phyloP scores from a whole-genome alignment of 2,888 invertebrate species.

The Helleia helle region DNA sequence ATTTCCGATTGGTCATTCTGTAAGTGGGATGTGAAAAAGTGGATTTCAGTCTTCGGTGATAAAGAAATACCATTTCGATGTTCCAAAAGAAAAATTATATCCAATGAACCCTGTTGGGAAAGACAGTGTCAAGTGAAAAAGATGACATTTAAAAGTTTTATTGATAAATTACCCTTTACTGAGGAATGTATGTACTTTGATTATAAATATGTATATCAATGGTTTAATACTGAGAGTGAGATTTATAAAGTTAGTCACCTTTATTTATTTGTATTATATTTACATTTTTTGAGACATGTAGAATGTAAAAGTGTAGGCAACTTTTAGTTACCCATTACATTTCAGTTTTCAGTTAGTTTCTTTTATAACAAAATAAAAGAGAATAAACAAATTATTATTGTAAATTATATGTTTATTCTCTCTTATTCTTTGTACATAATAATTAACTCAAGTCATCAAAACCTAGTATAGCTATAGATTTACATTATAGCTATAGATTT shows the following conservation, averaged over 20 bases:
- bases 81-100: slow-evolving; percentile 42
- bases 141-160: slow-evolving; percentile 78
- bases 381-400: too few species aligned
- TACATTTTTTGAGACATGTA: neutral
- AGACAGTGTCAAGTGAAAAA: slow-evolving; percentile 73
- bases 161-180: slow-evolving; percentile 41
- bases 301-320: neutral
- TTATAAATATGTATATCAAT: slow-evolving; percentile 85
- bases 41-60: slow-evolving; percentile 72
- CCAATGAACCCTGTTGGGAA: slow-evolving; percentile 85
- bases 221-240: slow-evolving; percentile 74
- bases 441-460: too few species aligned
- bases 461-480: too few species aligned
- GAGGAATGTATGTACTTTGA: slow-evolving; percentile 87
- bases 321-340: too few species aligned
- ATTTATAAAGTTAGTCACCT: slow-evolving; percentile 64
- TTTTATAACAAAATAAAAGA: too few species aligned
- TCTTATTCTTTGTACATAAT: too few species aligned
- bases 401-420: too few species aligned
- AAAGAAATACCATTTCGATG: slow-evolving; percentile 74
- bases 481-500: too few species aligned
- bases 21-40: slow-evolving; percentile 75
- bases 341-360: too few species aligned
- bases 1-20: slow-evolving; percentile 73
- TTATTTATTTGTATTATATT: slow-evolving; percentile 1